These are phyloP conservation scores for Olivierus martensii DNA, from an alignment of 1,140 invertebrate species.

Conservation along the genomic window DNA sequence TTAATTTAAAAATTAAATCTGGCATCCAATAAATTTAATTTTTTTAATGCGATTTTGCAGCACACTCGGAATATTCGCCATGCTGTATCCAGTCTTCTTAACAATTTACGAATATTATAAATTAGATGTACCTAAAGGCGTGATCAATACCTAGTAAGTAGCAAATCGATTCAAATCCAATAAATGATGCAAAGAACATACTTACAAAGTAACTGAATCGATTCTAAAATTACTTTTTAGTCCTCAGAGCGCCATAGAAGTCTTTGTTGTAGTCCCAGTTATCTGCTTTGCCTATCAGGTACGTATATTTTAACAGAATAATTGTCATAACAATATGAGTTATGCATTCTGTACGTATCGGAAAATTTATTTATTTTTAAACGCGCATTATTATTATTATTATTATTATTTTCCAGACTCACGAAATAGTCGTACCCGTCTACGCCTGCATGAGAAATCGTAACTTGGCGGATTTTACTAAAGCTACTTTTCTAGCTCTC, in stretches of 20 bases:
- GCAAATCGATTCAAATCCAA: neutral
- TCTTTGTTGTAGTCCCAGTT: constrained; percentile 49
- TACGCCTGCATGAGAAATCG: constrained; percentile 42
- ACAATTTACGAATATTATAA: constrained; percentile 44
- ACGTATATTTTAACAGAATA: constrained; percentile 7
- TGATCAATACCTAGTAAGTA: constrained; percentile 31
- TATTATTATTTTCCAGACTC: constrained; percentile 46
- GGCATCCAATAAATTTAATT: too few relatives aligned
- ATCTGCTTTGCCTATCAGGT: constrained; percentile 61
- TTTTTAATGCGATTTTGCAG: constrained; percentile 29
- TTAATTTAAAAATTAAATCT: too few relatives aligned
- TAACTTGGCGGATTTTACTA: constrained; percentile 38
- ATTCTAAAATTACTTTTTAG: constrained; percentile 19
- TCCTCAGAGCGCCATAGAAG: constrained; percentile 40
- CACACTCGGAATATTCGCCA: constrained; percentile 47
- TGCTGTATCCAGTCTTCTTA: constrained; percentile 46
- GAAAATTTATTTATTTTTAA: too few relatives aligned
- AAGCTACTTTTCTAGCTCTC: constrained; percentile 42
- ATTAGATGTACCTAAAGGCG: constrained; percentile 22
- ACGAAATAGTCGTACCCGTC: constrained; percentile 55
- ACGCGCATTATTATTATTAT: too few relatives aligned
- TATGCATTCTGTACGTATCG: neutral
- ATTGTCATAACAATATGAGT: neutral
- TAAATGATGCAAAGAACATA: too few relatives aligned
- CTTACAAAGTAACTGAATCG: too few relatives aligned